Evolutionary conservation across 2,888 invertebrate genomes (phyloP).

Genomic region (Palloptera scutellata): DNA sequence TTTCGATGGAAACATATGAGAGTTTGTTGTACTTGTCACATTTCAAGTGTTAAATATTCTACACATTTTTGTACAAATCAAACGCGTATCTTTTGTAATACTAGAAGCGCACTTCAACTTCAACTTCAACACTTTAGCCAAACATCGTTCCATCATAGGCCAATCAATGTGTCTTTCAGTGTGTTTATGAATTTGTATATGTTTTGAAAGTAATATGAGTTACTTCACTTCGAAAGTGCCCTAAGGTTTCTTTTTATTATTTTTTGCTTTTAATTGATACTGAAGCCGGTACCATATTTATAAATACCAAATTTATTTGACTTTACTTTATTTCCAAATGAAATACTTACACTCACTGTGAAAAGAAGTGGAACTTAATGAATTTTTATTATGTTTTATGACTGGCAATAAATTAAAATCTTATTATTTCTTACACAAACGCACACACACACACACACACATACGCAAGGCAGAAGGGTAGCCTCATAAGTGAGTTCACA

Average conservation of each 20-base stretch:
- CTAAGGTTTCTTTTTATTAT: not conserved
- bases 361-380: constrained; percentile 27
- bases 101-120: not conserved
- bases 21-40: not conserved
- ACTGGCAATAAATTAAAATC: constrained; percentile 25
- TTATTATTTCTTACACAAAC: constrained; percentile 1
- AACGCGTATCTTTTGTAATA: not conserved
- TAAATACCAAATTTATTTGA: no score
- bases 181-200: no score
- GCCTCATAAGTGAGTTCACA: constrained; percentile 6
- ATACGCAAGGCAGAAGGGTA: constrained; percentile 18
- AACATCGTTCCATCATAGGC: constrained; percentile 12
- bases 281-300: no score
- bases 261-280: no score
- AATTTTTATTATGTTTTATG: constrained; percentile 27
- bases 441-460: not conserved
- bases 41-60: not conserved
- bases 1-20: no score
- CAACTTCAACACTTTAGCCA: constrained; percentile 13
- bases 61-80: no score
- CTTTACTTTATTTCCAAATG: not conserved
- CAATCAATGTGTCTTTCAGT: constrained; percentile 19
- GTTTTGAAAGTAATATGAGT: constrained; percentile 21
- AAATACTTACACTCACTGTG: not conserved
- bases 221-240: not conserved